A percentile compares a stretch with the other conserved stretches of the same genome.
Evolutionary conservation across 2,888 invertebrate genomes (phyloP).

Genomic region (Priocnemis perturbator): DNA sequence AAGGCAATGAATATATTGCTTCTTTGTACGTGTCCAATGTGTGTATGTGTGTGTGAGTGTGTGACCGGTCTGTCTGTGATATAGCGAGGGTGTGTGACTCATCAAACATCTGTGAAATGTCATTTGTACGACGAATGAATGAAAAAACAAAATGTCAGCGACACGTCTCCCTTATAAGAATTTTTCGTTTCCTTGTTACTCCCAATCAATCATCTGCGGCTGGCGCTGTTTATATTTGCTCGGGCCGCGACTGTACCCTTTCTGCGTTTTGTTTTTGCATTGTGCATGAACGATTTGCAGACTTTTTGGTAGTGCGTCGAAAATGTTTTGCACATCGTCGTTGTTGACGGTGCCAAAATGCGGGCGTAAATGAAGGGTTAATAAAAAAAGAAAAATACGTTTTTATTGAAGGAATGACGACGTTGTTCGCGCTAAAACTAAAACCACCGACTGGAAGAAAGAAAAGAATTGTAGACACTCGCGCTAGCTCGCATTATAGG

Average conservation of each 20-base stretch:
- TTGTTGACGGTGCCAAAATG: no score
- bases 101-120: not conserved
- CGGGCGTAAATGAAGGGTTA: no score
- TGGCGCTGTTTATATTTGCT: not conserved
- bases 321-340: no score
- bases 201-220: not conserved
- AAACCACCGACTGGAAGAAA: no score
- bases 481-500: no score
- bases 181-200: conserved; percentile 29
- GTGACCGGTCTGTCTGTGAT: conserved; percentile 7
- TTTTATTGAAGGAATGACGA: no score
- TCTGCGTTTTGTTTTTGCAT: no score
- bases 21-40: conserved; percentile 1
- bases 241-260: not conserved
- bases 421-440: no score
- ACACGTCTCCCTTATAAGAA: conserved; percentile 12
- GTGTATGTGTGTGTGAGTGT: not conserved
- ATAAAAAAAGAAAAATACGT: no score
- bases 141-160: not conserved
- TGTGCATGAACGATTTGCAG: no score
- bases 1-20: conserved; percentile 51
- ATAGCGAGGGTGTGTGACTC: not conserved
- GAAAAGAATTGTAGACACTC: no score
- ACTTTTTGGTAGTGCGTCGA: no score
- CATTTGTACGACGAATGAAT: not conserved